These are phyloP conservation scores for Salvelinus sp. DNA, from an alignment of 2,113 vertebrate genomes.

Conservation along the genomic window DNA sequence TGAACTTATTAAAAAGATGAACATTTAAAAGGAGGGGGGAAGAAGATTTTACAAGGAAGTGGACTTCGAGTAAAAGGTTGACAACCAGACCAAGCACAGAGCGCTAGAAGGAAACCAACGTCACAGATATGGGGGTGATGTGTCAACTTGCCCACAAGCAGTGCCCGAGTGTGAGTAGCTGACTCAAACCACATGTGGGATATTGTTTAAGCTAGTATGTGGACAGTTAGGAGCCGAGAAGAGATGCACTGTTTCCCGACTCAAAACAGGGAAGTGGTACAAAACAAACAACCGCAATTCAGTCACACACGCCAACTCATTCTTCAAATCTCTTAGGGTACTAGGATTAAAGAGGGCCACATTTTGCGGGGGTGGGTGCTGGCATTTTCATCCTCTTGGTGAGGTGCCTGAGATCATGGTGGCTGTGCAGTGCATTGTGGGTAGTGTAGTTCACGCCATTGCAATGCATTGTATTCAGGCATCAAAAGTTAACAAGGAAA, in stretches of 20 bases:
- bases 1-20: too few species aligned
- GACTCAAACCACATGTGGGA: neutral
- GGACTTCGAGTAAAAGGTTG: too few species aligned
- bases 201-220: too few species aligned
- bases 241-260: too few species aligned
- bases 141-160: neutral
- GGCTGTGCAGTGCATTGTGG: neutral
- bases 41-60: neutral
- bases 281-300: too few species aligned
- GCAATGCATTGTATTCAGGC: too few species aligned
- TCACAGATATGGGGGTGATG: neutral
- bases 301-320: neutral
- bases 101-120: too few species aligned
- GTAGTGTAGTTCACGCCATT: neutral
- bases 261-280: too few species aligned
- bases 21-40: too few species aligned
- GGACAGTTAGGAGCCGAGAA: too few species aligned
- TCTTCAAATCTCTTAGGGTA: neutral
- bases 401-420: slow-evolving; percentile 3
- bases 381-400: slow-evolving; percentile 11
- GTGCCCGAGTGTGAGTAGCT: neutral
- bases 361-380: neutral
- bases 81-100: too few species aligned
- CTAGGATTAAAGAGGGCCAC: neutral
- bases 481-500: too few species aligned